These are phyloP conservation scores for Emydocephalus ijimae DNA, from an alignment of 2,113 vertebrate genomes.

Conservation along the genomic window DNA sequence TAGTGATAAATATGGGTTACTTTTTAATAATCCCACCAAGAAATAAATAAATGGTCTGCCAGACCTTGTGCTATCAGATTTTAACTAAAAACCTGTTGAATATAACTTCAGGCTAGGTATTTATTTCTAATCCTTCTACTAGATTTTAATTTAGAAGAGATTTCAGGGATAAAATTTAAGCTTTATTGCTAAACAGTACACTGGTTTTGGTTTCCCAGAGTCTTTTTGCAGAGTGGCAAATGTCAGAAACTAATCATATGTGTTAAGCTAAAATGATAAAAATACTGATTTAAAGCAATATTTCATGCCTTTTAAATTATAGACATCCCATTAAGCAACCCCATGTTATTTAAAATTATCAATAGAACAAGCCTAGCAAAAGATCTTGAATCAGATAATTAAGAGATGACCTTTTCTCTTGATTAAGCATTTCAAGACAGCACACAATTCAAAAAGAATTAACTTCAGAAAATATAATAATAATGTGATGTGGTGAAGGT, in stretches of 20 bases:
- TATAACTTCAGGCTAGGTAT: background rate
- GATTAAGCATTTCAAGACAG: slow-evolving; percentile 48
- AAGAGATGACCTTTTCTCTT: slow-evolving; percentile 42
- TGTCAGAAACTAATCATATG: background rate
- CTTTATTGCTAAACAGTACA: background rate
- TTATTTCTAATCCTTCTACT: background rate
- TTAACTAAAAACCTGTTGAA: background rate
- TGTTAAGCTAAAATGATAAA: slow-evolving; percentile 25
- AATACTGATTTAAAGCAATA: slow-evolving; percentile 32
- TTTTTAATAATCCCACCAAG: too few relatives aligned
- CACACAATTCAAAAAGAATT: slow-evolving; percentile 18
- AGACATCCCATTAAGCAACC: background rate
- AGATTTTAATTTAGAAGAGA: background rate
- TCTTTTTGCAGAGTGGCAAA: background rate
- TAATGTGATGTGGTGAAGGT: slow-evolving; percentile 23
- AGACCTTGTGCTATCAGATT: background rate
- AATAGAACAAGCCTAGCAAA: slow-evolving; percentile 16
- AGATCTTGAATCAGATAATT: background rate
- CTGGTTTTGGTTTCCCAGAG: background rate
- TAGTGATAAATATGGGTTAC: too few relatives aligned
- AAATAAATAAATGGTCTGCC: background rate
- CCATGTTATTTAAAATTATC: slow-evolving; percentile 28
- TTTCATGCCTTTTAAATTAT: slow-evolving; percentile 41
- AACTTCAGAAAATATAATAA: slow-evolving; percentile 16
- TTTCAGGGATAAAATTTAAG: background rate